Percentiles rank a stretch among this genome's conserved stretches.
phyloP scores from a whole-genome alignment of 2,113 vertebrate genomes.

The Catharus minimus region DNA sequence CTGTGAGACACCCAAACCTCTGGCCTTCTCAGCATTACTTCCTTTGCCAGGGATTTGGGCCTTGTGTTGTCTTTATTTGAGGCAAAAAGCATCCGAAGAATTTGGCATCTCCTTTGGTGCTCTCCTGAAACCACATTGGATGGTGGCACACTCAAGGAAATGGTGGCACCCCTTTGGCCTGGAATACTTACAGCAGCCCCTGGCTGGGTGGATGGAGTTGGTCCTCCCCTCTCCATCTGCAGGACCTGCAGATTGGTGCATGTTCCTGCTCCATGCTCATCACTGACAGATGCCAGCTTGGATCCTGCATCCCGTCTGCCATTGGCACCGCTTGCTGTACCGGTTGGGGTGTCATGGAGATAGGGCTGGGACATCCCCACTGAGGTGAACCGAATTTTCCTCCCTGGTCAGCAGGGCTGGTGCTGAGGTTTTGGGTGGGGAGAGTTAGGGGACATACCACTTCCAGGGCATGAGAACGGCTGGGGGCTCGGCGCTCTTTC shows the following conservation, averaged over 20 bases:
- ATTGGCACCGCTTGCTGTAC: fast-evolving
- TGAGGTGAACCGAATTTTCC: fast-evolving
- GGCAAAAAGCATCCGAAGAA: neutral
- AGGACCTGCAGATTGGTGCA: neutral
- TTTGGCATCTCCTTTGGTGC: fast-evolving
- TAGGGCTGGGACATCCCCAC: neutral
- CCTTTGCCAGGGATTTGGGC: neutral
- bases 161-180: neutral
- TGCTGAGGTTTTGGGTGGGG: neutral
- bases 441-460: neutral
- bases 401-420: fast-evolving
- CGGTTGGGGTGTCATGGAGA: neutral
- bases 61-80: neutral
- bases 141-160: neutral
- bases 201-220: neutral
- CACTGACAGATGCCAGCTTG: neutral
- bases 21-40: fast-evolving
- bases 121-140: neutral
- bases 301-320: fast-evolving
- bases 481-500: neutral
- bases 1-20: neutral
- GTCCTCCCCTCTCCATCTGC: neutral
- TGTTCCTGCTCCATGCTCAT: fast-evolving
- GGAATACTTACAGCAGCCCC: neutral
- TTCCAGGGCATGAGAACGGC: neutral